Evolutionary conservation across 2,113 vertebrate genomes (phyloP).

Genomic region (Limanda limanda): DNA sequence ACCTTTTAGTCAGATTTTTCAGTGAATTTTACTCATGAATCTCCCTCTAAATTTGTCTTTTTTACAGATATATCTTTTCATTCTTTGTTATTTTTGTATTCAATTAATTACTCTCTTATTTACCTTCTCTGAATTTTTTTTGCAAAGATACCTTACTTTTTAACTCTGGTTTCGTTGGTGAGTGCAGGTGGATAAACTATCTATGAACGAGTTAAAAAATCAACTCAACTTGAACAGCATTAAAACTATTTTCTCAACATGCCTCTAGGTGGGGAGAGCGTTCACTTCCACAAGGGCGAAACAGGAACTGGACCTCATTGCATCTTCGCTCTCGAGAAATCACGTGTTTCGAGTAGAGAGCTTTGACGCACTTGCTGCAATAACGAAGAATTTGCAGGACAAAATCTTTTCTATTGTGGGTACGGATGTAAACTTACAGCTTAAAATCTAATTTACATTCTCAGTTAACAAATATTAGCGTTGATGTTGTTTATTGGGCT

Average conservation of each 20-base stretch:
- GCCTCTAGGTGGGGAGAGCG: constrained; percentile 78
- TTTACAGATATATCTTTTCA: no score
- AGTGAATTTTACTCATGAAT: no score
- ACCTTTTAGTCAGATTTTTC: no score
- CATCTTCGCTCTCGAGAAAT: constrained; percentile 52
- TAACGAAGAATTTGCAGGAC: constrained; percentile 81
- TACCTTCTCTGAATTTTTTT: no score
- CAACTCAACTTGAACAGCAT: not conserved
- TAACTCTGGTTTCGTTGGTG: no score
- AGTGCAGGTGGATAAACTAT: no score
- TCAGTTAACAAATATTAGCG: no score
- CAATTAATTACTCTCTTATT: no score
- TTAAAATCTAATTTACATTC: not conserved
- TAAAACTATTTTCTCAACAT: constrained; percentile 1
- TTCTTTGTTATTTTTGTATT: no score
- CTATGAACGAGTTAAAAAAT: not conserved
- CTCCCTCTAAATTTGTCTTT: no score
- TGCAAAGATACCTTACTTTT: no score
- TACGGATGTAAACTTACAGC: constrained; percentile 35
- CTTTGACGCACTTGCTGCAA: constrained; percentile 81
- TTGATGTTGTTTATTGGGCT: not conserved
- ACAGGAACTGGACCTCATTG: constrained; percentile 69
- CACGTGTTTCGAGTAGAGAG: constrained; percentile 81
- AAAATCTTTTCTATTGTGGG: constrained; percentile 90
- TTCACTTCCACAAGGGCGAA: accelerated